Base-by-base conservation (phyloP, 2,113 vertebrate genomes). In the Entomyzon cyanotis region DNA sequence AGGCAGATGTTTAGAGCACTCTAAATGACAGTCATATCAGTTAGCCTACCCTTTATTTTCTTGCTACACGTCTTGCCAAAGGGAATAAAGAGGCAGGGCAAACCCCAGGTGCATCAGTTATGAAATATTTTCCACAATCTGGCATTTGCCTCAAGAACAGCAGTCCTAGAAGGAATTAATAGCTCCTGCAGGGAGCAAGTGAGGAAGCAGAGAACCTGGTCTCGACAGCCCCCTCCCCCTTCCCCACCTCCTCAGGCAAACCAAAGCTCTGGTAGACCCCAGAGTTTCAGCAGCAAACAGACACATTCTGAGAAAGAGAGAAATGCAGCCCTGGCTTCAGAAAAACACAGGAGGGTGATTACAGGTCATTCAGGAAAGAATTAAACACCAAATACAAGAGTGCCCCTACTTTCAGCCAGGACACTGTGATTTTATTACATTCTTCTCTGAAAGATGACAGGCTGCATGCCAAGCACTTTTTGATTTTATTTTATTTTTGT, bases 381-480 rank as follows among this genome's bases (percentile, higher is more conserved):
- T 95, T 94, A 89, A 95, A 44, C 14, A 83, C 10, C 25, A 74
- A 62, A 67, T 17, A 64, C 14, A 68, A n/a, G 31, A 74, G 11
- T 73, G 53, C 25, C 63, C 44, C 19, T 79, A 19, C n/a, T 93
- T 97, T 93, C 88, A 90, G 70, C 58, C 68, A 83, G 84, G 92
- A 93, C 74, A 84, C 58, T 6, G 7, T 75, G 73, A 89, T 90
- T 90, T 81, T 75, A 69, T 84, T 84, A 67, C 55, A 30, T 50
- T 81, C 62, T 89, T 89, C 71, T 93, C 70, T 94, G 68, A 94
- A 95, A 78, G 47, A 33, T 87, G 86, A 92, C 78, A 91, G 94
- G 79, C 93, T 93, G 84, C 27, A 63, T 49, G 58, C 59, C 71
- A 96, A 95, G 79, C 83, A 87, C 63, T 97, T 96, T 74, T 82